Evolutionary conservation across 2,113 vertebrate genomes (phyloP), one percentile per base, ranked within the genome.

Genomic region (Nansenia antarctica): DNA sequence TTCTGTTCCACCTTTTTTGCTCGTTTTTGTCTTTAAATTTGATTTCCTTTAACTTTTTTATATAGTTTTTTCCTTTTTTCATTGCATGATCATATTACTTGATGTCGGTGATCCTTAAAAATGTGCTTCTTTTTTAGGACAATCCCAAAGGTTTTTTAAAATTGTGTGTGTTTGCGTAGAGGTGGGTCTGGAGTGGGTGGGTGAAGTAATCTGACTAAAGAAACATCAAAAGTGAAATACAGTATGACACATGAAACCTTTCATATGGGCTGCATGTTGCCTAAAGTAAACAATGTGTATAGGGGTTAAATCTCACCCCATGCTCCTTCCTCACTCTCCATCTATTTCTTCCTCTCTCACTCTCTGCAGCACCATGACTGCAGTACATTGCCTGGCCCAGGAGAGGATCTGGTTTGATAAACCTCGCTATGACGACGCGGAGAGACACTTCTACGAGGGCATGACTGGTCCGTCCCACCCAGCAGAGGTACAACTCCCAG

Each of bases 321-420:
- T 79, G 14, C 73, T 9, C 68, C 62, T 20, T 9, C 3, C 14
- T 60, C 55, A 65, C 74, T 67, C 54, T 76, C 24, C 35, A 1
- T 55, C 65, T 29, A 74, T 52, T 57, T 60, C 57, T 47, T 55
- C 18, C 34, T 29, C 1, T 34, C 14, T 61, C 32, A 64, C 45
- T 58, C n/a, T 70, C 42, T 72, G 15, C 30, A 98, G 96, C 77
- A 94, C 84, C 79, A 98, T 98, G 97, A 92, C 90, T 24, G 59
- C 91, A 0, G 58, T 83, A 3, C 88, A 92, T 66, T 95, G 92
- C 73, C 81, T 96, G 7, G 30, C 83, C 62, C 92, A 95, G 0
- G 97, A 99, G 81, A 97, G 94, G 90, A 89, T 98, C 90, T 98
- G 97, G 97, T 96, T 98, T 0, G 96, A 99, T 9, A 99, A 98